Percentiles rank a stretch among this genome's conserved stretches.
phyloP scores from a whole-genome alignment of 2,888 invertebrate genomes.

The Philereme transversata region DNA sequence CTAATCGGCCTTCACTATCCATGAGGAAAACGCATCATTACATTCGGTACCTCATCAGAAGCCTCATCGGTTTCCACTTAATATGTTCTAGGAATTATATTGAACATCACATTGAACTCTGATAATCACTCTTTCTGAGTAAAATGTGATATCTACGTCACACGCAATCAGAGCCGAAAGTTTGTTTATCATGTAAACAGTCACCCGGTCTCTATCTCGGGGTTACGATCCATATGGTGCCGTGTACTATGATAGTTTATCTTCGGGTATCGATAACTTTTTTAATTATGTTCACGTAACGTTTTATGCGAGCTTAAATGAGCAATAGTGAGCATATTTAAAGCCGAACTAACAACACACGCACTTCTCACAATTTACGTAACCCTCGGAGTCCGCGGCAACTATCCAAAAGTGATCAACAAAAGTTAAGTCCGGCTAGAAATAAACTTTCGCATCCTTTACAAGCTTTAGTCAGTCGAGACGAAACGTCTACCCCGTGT shows the following conservation, averaged over 20 bases:
- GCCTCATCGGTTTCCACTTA: constrained; percentile 24
- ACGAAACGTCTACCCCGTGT: constrained; percentile 56
- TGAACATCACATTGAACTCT: constrained; percentile 40
- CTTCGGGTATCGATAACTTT: constrained; percentile 44
- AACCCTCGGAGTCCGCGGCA: constrained; percentile 58
- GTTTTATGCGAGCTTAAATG: constrained; percentile 21
- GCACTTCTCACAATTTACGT: constrained; percentile 58
- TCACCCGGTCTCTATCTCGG: constrained; percentile 46
- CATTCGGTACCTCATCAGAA: constrained; percentile 18
- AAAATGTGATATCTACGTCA: constrained; percentile 40
- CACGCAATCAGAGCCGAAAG: constrained; percentile 46
- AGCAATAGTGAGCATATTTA: constrained; percentile 20
- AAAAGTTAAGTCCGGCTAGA: constrained; percentile 57
- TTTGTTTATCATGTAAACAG: constrained; percentile 58
- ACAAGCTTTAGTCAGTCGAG: constrained; percentile 51
- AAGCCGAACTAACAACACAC: constrained; percentile 25
- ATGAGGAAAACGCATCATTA: constrained; percentile 56
- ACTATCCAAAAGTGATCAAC: constrained; percentile 64
- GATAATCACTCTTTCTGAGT: constrained; percentile 38
- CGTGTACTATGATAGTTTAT: constrained; percentile 47
- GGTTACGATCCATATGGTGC: constrained; percentile 56
- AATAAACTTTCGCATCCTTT: constrained; percentile 71
- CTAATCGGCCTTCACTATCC: constrained; percentile 76
- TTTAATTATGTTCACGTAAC: constrained; percentile 34
- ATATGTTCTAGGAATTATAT: constrained; percentile 8